phyloP scores from a whole-genome alignment of 2,797 vertebrate species.

The Vespertilio murinus region DNA sequence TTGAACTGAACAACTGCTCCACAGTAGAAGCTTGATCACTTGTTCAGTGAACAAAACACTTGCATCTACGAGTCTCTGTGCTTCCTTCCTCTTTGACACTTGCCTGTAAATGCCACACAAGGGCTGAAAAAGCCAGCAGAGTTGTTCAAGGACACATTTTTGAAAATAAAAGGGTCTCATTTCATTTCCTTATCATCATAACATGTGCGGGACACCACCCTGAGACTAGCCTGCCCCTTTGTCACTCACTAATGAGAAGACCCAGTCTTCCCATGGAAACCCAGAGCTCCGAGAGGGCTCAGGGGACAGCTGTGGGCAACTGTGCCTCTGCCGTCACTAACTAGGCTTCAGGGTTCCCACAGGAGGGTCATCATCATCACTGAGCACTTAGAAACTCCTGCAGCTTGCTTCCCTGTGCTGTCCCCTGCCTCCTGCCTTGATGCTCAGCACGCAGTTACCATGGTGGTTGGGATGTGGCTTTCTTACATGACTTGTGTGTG shows the following conservation, averaged over 20 bases:
- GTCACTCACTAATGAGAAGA: neutral
- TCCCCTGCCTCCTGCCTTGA: neutral
- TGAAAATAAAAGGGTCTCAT: neutral
- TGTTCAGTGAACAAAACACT: neutral
- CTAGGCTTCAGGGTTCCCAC: neutral
- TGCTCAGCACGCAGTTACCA: accelerated
- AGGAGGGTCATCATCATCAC: neutral
- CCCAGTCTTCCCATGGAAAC: neutral
- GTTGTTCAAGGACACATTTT: neutral
- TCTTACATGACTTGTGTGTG: neutral
- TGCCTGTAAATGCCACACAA: neutral
- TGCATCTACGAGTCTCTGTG: accelerated
- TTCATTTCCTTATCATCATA: neutral
- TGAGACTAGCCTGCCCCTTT: neutral
- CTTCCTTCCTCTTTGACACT: neutral
- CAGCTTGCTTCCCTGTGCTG: neutral
- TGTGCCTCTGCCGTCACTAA: accelerated
- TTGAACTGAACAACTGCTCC: neutral
- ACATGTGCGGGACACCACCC: accelerated
- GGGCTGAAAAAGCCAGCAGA: neutral
- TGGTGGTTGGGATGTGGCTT: neutral
- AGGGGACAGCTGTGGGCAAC: neutral
- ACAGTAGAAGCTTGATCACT: neutral
- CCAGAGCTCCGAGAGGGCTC: neutral
- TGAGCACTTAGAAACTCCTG: neutral